These are phyloP conservation scores for Latheticus oryzae DNA, from an alignment of 2,888 invertebrate genomes.

Conservation along the genomic window DNA sequence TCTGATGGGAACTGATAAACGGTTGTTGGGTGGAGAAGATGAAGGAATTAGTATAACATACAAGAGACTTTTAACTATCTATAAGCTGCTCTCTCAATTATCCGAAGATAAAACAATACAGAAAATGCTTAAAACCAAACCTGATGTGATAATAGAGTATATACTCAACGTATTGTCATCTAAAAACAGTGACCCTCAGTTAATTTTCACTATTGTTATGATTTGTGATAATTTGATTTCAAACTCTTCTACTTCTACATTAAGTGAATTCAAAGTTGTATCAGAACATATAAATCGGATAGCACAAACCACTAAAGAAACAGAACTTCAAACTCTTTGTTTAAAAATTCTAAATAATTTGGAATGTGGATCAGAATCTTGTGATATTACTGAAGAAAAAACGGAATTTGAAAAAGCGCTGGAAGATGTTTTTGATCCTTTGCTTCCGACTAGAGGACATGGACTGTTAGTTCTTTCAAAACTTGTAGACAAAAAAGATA, in stretches of 20 bases:
- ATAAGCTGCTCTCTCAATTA: conserved; percentile 69
- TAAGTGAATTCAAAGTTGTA: conserved; percentile 58
- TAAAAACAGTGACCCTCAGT: conserved; percentile 53
- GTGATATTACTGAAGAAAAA: conserved; percentile 48
- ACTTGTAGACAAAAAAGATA: conserved; percentile 76
- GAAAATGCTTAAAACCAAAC: conserved; percentile 64
- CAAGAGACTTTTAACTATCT: conserved; percentile 65
- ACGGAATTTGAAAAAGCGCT: conserved; percentile 73
- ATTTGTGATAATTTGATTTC: conserved; percentile 62
- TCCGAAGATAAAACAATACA: conserved; percentile 66
- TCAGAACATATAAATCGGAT: conserved; percentile 53
- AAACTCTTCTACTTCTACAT: background rate
- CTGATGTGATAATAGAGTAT: conserved; percentile 66
- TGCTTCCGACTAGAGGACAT: conserved; percentile 85
- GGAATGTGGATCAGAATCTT: conserved; percentile 17
- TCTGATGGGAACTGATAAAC: conserved; percentile 48
- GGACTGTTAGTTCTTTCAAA: conserved; percentile 79
- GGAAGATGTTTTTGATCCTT: conserved; percentile 75
- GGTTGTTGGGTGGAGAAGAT: conserved; percentile 63
- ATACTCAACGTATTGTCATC: conserved; percentile 65
- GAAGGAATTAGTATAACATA: conserved; percentile 58
- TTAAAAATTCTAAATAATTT: conserved; percentile 50
- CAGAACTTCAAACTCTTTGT: conserved; percentile 55
- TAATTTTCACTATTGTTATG: conserved; percentile 57
- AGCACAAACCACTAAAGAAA: conserved; percentile 46